Evolutionary conservation across 2,888 invertebrate genomes (phyloP).

Genomic region (Allolobophora icterica): DNA sequence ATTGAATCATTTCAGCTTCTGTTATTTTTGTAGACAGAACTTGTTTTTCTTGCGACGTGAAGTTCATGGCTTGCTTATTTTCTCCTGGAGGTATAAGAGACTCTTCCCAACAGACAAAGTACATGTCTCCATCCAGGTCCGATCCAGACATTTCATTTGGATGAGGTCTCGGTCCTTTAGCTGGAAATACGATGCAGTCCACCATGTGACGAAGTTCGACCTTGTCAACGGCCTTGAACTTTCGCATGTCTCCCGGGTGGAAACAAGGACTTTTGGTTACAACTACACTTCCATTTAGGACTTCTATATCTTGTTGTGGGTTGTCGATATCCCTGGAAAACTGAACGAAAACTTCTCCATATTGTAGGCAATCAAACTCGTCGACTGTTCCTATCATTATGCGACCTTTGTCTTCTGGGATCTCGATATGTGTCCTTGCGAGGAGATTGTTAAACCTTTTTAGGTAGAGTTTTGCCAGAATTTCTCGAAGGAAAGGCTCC

Average conservation of each 20-base stretch:
- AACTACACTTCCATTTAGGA: conserved; percentile 55
- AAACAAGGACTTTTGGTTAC: conserved; percentile 66
- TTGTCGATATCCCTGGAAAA: conserved; percentile 46
- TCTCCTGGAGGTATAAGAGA: conserved; percentile 53
- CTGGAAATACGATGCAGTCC: conserved; percentile 66
- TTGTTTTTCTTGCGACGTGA: conserved; percentile 38
- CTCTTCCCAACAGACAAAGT: conserved; percentile 63
- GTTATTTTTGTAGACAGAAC: conserved; percentile 35
- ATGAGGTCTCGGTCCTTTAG: conserved; percentile 62
- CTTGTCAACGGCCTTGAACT: conserved; percentile 55
- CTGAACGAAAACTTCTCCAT: conserved; percentile 57
- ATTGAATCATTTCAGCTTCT: conserved; percentile 57
- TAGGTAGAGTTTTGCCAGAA: neutral
- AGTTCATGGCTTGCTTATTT: conserved; percentile 47
- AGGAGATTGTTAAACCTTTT: conserved; percentile 32
- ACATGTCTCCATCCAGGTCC: conserved; percentile 49
- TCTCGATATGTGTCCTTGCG: conserved; percentile 47
- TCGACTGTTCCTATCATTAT: conserved; percentile 63
- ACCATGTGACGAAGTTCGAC: conserved; percentile 53
- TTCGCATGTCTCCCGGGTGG: conserved; percentile 64
- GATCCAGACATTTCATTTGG: conserved; percentile 66
- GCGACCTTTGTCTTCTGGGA: conserved; percentile 55
- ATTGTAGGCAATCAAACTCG: conserved; percentile 57
- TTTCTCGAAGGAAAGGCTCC: conserved; percentile 11
- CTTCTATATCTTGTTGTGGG: neutral